These are phyloP conservation scores for Mythimna lalbum DNA, from an alignment of 2,888 invertebrate genomes.

Conservation along the genomic window DNA sequence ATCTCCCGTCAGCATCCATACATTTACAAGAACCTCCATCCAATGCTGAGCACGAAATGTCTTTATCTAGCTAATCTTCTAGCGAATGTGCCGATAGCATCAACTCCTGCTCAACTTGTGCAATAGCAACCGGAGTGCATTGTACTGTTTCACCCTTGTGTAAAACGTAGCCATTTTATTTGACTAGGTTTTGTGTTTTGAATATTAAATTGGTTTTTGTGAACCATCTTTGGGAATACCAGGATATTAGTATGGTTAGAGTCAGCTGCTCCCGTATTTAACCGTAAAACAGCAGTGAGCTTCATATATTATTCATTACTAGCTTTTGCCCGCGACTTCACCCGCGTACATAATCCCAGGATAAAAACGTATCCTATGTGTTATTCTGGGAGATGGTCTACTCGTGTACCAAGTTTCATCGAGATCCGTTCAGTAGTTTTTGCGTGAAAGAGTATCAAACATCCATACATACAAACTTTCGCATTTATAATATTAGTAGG, in stretches of 20 bases:
- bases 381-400: no score
- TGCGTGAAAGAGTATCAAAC: no score
- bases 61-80: conserved; percentile 55
- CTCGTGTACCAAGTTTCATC: no score
- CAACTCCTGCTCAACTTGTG: conserved; percentile 44
- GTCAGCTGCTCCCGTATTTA: conserved; percentile 2
- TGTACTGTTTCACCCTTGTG: conserved; percentile 69
- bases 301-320: no score
- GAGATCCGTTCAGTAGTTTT: no score
- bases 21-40: conserved; percentile 14
- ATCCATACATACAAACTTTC: no score
- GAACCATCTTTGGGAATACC: conserved; percentile 24
- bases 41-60: conserved; percentile 48
- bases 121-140: conserved; percentile 64
- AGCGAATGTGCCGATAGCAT: conserved; percentile 54
- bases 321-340: no score
- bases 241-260: conserved; percentile 9
- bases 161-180: conserved; percentile 66
- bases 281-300: no score
- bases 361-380: no score
- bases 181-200: conserved; percentile 37
- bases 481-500: no score
- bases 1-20: conserved; percentile 30
- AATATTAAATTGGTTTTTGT: conserved; percentile 46
- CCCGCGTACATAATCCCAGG: no score